Conservation (phyloP, 2,113 vertebrate species). For the Meleagris gallopavo region DNA sequence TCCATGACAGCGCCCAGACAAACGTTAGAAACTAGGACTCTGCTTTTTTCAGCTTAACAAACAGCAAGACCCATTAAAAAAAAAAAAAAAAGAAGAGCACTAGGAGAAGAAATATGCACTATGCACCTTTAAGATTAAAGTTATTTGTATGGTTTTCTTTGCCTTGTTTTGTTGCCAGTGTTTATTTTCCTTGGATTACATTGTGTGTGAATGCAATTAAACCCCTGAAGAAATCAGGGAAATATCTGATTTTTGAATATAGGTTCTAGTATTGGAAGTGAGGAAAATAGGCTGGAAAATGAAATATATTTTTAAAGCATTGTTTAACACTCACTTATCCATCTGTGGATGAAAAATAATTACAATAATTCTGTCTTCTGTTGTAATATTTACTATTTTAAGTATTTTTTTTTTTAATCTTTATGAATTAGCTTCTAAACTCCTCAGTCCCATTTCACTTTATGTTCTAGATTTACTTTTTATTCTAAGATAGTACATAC, state of each 20-base stretch:
- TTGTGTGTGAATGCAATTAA: not conserved
- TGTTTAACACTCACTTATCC: not conserved
- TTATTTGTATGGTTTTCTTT: not conserved
- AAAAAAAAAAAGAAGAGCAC: not conserved
- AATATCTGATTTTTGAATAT: not conserved
- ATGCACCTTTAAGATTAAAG: not conserved
- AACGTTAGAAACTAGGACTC: not conserved
- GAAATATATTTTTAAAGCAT: not conserved
- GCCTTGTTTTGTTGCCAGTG: not conserved
- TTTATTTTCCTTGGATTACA: not conserved
- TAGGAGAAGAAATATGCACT: not conserved
- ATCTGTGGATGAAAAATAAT: not conserved
- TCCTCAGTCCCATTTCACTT: not conserved
- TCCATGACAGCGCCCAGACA: not conserved
- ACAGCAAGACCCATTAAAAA: not conserved
- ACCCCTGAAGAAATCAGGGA: not conserved
- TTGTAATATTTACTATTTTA: not conserved
- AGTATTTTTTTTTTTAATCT: not conserved
- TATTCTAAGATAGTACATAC: not conserved
- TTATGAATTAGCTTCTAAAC: not conserved
- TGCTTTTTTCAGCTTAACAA: not conserved
- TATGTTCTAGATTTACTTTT: not conserved
- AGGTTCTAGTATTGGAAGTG: not conserved
- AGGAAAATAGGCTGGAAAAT: not conserved
- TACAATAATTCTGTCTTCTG: not conserved